Evolutionary conservation across 2,113 vertebrate species (phyloP), one percentile per base, ranked within the genome.

Genomic region (Erpornis zantholeuca): DNA sequence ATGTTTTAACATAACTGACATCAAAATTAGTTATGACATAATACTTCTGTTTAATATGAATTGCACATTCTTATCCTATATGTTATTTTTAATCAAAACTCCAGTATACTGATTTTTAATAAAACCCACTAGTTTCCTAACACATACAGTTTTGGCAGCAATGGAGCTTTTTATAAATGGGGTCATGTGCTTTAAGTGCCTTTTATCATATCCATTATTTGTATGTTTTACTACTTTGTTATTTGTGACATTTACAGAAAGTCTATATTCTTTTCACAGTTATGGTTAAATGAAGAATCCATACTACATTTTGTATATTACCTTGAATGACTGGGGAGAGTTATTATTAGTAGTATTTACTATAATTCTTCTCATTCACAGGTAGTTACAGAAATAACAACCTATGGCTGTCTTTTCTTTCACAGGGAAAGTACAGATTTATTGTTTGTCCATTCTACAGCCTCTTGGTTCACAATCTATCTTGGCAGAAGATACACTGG

Each of bases 1-100:
- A 82, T 33, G 80, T 77, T 97, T 94, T 91, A 86, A 93, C 85
- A 92, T 27, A 96, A 86, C 63, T 90, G 92, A 91, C 92, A 88
- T 88, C 2, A 83, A 88, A 95, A 94, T 94, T 65, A 75, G 35
- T 75, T 78, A 84, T 88, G 94, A 94, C 40, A 88, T 86, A 93
- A 72, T 87, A 86, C 50, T 95, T 59, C 20, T 28, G 53, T 76
- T 97, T 92, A 71, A 95, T 82, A 96, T 45, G 57, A 94, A 69
- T 83, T 92, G 57, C 82, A 92, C 95, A 94, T 76, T 49, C 47
- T 79, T 91, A 92, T 61, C 17, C 63, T 96, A 56, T 53, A 68
- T n/a, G 12, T 20, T 90, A 61, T 78, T 95, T 92, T 86, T 27
- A 79, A 94, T 80, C 33, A 80, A 82, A 78, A 88, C 22, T 75